These are phyloP conservation scores for Neoseiulus cucumeris DNA, from an alignment of 1,140 invertebrate species.

Conservation along the genomic window DNA sequence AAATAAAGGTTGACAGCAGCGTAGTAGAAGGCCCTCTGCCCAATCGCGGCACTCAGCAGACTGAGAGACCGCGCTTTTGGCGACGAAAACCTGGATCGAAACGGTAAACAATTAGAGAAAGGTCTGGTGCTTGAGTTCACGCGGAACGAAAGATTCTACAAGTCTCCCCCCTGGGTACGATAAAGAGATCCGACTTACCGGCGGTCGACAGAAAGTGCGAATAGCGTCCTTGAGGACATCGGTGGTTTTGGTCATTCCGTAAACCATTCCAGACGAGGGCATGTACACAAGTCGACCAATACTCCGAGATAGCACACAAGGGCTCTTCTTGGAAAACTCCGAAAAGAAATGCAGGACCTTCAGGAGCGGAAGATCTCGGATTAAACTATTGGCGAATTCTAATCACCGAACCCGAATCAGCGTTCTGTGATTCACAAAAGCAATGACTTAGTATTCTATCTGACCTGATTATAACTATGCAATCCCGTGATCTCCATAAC, in stretches of 20 bases:
- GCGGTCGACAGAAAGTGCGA: conserved; percentile 64
- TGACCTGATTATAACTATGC: conserved; percentile 2
- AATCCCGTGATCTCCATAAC: conserved; percentile 55
- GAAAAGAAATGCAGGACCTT: conserved; percentile 66
- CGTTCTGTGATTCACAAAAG: no score
- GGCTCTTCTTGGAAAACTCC: conserved; percentile 65
- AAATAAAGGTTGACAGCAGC: conserved; percentile 67
- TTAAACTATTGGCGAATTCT: no score
- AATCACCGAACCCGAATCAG: no score
- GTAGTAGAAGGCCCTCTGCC: conserved; percentile 65
- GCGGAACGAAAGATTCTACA: no score
- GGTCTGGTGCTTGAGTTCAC: no score
- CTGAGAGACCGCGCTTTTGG: neutral
- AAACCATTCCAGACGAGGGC: conserved; percentile 23
- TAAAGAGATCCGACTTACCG: conserved; percentile 32
- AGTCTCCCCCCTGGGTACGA: no score
- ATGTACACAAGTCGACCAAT: conserved; percentile 48
- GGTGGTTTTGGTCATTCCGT: conserved; percentile 37
- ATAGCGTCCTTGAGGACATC: conserved; percentile 68
- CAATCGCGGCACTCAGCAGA: conserved; percentile 39
- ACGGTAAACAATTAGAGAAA: no score
- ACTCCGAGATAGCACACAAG: conserved; percentile 82
- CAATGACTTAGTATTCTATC: neutral
- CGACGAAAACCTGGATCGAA: neutral
- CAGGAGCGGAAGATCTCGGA: no score